Conservation (phyloP, 2,113 vertebrate species). For the Podocnemis expansa region DNA sequence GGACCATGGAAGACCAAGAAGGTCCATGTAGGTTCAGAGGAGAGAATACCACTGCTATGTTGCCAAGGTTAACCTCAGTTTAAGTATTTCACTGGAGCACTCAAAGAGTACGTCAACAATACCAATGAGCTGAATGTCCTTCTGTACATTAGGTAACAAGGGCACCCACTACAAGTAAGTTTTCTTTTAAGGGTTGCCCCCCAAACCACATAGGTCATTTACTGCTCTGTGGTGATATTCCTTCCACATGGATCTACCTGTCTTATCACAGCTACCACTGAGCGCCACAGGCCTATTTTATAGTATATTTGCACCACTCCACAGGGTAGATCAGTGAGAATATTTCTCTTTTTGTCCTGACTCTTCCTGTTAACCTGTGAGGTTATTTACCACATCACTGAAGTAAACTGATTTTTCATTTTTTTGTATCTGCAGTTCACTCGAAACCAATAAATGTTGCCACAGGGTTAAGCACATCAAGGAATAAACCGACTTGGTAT, state of each 20-base stretch:
- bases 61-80: neutral
- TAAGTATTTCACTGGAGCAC: neutral
- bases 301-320: neutral
- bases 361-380: neutral
- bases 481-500: neutral
- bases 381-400: neutral
- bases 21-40: neutral
- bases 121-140: neutral
- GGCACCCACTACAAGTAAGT: neutral
- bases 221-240: neutral
- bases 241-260: neutral
- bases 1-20: neutral
- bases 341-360: neutral
- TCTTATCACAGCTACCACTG: neutral
- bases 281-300: neutral
- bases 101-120: neutral
- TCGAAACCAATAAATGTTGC: neutral
- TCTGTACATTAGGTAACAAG: neutral
- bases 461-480: neutral
- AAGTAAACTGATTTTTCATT: neutral
- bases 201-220: neutral
- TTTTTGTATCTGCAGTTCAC: neutral
- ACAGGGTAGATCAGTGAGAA: neutral
- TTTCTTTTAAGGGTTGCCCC: neutral
- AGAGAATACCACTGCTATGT: neutral